Evolutionary conservation across 2,113 vertebrate species (phyloP).

Genomic region (Circaetus gallicus): DNA sequence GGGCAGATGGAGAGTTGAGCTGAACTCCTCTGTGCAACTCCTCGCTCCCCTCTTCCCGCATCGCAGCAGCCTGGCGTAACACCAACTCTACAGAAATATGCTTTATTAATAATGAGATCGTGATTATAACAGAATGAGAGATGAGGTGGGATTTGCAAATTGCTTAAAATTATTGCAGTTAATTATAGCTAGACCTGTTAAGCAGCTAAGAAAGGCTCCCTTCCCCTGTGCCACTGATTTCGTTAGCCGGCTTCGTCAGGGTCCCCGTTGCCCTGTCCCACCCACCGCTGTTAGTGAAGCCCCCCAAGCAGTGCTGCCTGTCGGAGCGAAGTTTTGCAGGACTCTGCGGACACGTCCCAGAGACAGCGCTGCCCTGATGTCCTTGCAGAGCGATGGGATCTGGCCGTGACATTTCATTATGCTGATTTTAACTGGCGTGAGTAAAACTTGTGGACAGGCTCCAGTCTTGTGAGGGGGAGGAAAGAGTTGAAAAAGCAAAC

Average conservation of each 20-base stretch:
- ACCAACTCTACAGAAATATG: rapidly evolving
- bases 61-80: not conserved
- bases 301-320: rapidly evolving
- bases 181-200: not conserved
- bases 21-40: not conserved
- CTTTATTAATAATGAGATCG: rapidly evolving
- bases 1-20: not conserved
- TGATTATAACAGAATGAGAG: not conserved
- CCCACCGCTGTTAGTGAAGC: rapidly evolving
- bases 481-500: not conserved
- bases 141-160: not conserved
- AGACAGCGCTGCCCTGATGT: not conserved
- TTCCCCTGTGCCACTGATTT: not conserved
- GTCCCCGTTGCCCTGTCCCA: rapidly evolving
- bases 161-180: not conserved
- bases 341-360: not conserved
- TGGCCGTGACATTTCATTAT: constrained; percentile 64
- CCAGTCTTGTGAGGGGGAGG: not conserved
- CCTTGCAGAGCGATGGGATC: not conserved
- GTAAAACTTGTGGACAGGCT: constrained; percentile 54
- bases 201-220: not conserved
- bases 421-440: constrained; percentile 63
- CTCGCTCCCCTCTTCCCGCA: not conserved
- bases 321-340: rapidly evolving
- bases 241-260: rapidly evolving